phyloP scores from a whole-genome alignment of 2,113 vertebrate genomes.

The Notarius lentiginosus region DNA sequence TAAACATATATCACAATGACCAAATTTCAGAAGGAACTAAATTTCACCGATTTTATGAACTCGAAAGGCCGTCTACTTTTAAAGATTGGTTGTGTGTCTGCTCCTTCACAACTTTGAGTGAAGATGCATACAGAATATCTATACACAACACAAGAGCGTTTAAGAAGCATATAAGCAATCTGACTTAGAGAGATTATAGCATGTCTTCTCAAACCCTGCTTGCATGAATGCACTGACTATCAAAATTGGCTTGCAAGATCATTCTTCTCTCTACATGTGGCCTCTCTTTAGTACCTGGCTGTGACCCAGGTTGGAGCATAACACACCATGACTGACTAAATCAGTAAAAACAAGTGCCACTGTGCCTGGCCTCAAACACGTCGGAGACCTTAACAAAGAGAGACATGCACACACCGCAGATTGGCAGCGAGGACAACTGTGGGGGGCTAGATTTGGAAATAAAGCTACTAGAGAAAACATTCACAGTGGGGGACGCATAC shows the following conservation, averaged over 20 bases:
- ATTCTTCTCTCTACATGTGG: conserved; percentile 64
- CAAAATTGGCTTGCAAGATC: conserved; percentile 45
- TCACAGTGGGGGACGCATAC: conserved; percentile 56
- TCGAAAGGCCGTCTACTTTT: not conserved
- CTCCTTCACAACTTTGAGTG: not conserved
- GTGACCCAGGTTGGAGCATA: conserved; percentile 63
- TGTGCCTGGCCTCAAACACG: conserved; percentile 44
- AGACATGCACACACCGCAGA: conserved; percentile 49
- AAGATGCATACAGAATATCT: conserved; percentile 1
- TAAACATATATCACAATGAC: too few relatives aligned
- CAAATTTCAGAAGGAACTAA: too few relatives aligned
- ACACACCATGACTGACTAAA: conserved; percentile 66
- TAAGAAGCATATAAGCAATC: not conserved
- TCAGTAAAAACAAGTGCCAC: conserved; percentile 62
- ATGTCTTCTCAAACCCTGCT: not conserved
- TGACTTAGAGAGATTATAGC: not conserved
- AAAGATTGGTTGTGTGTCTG: not conserved
- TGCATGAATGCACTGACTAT: not conserved
- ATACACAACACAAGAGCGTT: not conserved
- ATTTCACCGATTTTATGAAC: too few relatives aligned
- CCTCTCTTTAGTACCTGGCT: conserved; percentile 67
- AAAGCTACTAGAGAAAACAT: conserved; percentile 63
- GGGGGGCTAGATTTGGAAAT: conserved; percentile 37
- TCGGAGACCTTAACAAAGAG: conserved; percentile 55
- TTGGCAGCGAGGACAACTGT: conserved; percentile 45